Evolutionary conservation across 2,888 invertebrate species (phyloP).

Genomic region (Auanema sp.): DNA sequence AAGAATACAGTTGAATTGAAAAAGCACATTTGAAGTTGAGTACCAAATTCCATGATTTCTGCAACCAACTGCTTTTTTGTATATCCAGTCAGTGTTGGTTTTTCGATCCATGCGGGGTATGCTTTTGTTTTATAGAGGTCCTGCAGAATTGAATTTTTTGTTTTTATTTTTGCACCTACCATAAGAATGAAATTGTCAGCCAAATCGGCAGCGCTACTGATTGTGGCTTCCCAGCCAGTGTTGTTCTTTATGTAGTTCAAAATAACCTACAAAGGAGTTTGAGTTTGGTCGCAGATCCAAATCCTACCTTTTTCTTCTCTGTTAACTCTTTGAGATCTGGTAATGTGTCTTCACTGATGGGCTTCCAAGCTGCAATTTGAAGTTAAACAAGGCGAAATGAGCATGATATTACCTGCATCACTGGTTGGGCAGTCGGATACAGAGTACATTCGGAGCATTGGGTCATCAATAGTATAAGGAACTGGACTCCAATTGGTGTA

Average conservation of each 20-base stretch:
- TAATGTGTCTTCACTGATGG: conserved; percentile 41
- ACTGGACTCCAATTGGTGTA: conserved; percentile 38
- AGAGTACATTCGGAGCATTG: conserved; percentile 46
- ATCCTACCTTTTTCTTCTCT: conserved; percentile 14
- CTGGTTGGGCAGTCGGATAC: conserved; percentile 31
- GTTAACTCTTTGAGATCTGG: conserved; percentile 29
- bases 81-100: conserved; percentile 39
- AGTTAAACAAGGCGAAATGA: background rate
- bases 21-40: no score
- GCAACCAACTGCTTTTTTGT: conserved; percentile 20
- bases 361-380: conserved; percentile 34
- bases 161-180: conserved; percentile 14
- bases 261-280: conserved; percentile 5
- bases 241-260: conserved; percentile 34
- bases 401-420: conserved; percentile 16
- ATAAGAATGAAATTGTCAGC: conserved; percentile 51
- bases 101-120: conserved; percentile 43
- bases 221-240: conserved; percentile 22
- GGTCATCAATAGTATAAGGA: conserved; percentile 46
- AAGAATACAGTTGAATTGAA: no score
- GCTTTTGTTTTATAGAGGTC: conserved; percentile 27
- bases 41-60: conserved; percentile 30
- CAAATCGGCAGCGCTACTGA: conserved; percentile 35
- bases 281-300: background rate
- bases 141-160: conserved; percentile 11